Evolutionary conservation across 2,113 vertebrate species (phyloP).

Genomic region (Cricetomys ansorgei): DNA sequence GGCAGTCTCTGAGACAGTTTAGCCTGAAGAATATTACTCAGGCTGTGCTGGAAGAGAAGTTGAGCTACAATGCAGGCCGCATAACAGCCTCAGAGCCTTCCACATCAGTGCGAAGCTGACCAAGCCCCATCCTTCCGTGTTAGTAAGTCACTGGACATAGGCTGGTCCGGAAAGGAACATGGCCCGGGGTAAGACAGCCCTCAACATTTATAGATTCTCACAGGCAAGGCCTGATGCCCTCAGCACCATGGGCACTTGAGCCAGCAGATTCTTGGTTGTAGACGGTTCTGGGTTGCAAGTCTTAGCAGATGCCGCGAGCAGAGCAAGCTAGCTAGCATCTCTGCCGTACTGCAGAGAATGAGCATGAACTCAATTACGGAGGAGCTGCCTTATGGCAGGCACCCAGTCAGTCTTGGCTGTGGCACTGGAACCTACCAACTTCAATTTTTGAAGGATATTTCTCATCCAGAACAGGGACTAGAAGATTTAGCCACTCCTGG

Average conservation of each 20-base stretch:
- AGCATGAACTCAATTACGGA: background rate
- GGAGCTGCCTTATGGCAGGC: background rate
- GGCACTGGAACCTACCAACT: background rate
- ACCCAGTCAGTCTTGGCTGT: background rate
- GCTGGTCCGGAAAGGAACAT: background rate
- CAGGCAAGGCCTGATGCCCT: background rate
- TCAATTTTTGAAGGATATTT: slow-evolving; percentile 26
- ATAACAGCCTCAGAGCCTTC: background rate
- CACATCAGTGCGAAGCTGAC: background rate
- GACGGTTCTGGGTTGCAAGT: background rate
- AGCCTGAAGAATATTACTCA: background rate
- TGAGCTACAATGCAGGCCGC: background rate
- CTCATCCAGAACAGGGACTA: background rate
- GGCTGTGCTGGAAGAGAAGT: background rate
- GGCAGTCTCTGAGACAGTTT: background rate
- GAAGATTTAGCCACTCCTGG: background rate
- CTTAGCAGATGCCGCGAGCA: background rate
- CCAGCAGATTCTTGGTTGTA: background rate
- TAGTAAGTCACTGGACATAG: background rate
- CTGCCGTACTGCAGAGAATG: background rate
- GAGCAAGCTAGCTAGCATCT: background rate
- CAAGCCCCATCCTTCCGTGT: background rate
- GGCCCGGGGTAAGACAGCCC: background rate
- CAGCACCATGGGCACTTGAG: background rate
- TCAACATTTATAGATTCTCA: background rate